Conservation (phyloP, 2,888 invertebrate genomes). For the Lagria hirta region DNA sequence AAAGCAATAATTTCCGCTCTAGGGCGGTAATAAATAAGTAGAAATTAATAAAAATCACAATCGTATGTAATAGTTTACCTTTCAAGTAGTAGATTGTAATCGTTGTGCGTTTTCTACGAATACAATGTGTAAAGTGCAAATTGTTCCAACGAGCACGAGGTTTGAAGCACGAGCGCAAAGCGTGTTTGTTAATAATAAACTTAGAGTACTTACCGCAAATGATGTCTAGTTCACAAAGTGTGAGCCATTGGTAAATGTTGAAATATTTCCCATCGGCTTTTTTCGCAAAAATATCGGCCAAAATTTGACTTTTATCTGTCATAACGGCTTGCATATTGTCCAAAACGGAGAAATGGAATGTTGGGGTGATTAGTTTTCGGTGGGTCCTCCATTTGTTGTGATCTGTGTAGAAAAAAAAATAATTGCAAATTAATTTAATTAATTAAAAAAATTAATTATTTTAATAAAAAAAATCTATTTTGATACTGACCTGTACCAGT, state of each 20-base stretch:
- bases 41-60: too few species aligned
- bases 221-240: conserved; percentile 43
- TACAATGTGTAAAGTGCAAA: too few species aligned
- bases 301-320: conserved; percentile 37
- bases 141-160: too few species aligned
- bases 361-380: conserved; percentile 41
- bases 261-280: conserved; percentile 38
- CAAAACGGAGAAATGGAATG: conserved; percentile 46
- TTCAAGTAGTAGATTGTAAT: too few species aligned
- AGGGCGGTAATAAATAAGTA: too few species aligned
- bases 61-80: too few species aligned
- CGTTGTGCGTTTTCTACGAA: too few species aligned
- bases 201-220: conserved; percentile 43
- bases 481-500: conserved; percentile 37
- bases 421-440: too few species aligned
- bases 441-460: conserved; percentile 6
- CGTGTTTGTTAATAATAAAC: neutral
- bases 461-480: too few species aligned
- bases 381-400: conserved; percentile 38
- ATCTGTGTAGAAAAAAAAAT: conserved; percentile 23
- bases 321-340: conserved; percentile 42
- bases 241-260: conserved; percentile 42
- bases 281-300: conserved; percentile 33
- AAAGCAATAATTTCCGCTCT: too few species aligned
- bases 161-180: neutral